Conservation (phyloP, 1,140 invertebrate genomes). For the Hylaeus volcanicus region DNA sequence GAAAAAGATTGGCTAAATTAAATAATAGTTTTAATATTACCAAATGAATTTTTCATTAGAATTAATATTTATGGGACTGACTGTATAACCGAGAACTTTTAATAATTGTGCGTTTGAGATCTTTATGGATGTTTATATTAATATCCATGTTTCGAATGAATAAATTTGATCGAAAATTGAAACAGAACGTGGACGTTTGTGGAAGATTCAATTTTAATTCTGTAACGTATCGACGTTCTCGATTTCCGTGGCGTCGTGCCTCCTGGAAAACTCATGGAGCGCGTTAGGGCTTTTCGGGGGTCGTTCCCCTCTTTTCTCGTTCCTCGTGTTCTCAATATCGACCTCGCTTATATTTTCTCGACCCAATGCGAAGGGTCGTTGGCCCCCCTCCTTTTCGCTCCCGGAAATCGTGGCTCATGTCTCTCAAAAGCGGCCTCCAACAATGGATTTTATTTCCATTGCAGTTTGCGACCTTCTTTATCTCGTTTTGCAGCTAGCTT, state of each 20-base stretch:
- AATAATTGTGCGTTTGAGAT: too few relatives aligned
- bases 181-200: background rate
- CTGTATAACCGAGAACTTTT: too few relatives aligned
- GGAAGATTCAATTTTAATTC: background rate
- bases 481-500: conserved; percentile 39
- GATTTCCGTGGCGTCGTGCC: conserved; percentile 33
- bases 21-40: too few relatives aligned
- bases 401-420: conserved; percentile 60
- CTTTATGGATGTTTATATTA: too few relatives aligned
- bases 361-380: conserved; percentile 63
- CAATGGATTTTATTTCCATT: conserved; percentile 60
- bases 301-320: conserved; percentile 54
- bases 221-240: conserved; percentile 18
- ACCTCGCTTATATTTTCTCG: conserved; percentile 65
- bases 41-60: too few relatives aligned
- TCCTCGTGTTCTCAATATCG: conserved; percentile 62
- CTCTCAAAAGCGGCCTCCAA: conserved; percentile 48
- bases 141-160: too few relatives aligned
- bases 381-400: conserved; percentile 47
- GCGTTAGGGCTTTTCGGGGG: conserved; percentile 55
- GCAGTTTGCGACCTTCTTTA: conserved; percentile 35
- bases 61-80: too few relatives aligned
- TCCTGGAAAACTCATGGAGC: conserved; percentile 56
- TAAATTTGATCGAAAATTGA: background rate
- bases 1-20: too few relatives aligned